Conservation (phyloP, 1,140 invertebrate species). For the Archegozetes longisetosus region DNA sequence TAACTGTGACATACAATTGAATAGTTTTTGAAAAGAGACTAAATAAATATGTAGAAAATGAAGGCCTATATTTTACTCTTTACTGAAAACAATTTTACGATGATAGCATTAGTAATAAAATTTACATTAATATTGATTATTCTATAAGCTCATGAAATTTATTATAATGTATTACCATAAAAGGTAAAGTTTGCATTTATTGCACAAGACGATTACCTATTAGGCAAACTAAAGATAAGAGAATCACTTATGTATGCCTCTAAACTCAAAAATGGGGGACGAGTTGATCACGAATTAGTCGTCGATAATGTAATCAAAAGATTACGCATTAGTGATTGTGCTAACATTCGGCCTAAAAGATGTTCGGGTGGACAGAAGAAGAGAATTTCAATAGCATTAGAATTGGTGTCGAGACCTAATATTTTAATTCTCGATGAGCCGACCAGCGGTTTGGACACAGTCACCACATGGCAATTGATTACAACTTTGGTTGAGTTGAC, state of each 20-base stretch:
- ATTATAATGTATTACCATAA: not conserved
- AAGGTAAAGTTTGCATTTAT: not conserved
- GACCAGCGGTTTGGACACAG: conserved; percentile 33
- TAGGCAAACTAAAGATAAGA: not conserved
- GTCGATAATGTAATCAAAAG: not conserved
- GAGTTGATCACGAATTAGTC: not conserved
- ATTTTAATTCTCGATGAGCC: conserved; percentile 96
- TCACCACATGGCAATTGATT: not conserved
- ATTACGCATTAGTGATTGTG: not conserved
- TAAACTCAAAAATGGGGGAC: conserved; percentile 3
- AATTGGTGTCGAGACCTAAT: conserved; percentile 86
- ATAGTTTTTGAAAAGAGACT: too few species aligned
- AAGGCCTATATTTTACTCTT: too few species aligned
- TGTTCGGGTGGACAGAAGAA: conserved; percentile 78
- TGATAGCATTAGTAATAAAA: too few species aligned
- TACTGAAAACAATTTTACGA: too few species aligned
- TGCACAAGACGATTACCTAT: not conserved
- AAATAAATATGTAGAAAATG: too few species aligned
- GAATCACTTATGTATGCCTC: conserved; percentile 12
- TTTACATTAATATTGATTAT: too few species aligned
- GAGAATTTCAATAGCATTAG: conserved; percentile 75
- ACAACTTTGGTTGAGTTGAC: not conserved
- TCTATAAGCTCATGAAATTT: not conserved
- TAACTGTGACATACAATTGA: too few species aligned
- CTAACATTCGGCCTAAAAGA: not conserved